These are phyloP conservation scores for Pseudorasbora parva DNA, from an alignment of 2,113 vertebrate species.

Conservation along the genomic window DNA sequence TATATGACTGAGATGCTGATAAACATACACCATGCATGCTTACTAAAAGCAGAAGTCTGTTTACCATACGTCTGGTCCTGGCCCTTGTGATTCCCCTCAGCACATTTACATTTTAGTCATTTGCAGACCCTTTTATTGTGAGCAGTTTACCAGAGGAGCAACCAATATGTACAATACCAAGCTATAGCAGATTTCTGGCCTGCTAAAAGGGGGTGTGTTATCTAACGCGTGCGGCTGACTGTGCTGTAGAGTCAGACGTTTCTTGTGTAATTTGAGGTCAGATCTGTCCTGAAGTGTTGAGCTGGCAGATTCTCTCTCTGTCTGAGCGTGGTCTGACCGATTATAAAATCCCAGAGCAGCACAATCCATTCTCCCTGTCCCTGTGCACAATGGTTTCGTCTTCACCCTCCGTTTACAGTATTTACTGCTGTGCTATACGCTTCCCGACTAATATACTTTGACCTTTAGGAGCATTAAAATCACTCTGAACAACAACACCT, in stretches of 20 bases:
- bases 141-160: not conserved
- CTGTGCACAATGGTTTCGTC: not conserved
- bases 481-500: not conserved
- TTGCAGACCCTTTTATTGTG: not conserved
- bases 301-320: conserved; percentile 30
- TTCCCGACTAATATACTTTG: conserved; percentile 8
- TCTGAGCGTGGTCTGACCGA: conserved; percentile 19
- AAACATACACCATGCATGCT: no score
- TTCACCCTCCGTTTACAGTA: conserved; percentile 3
- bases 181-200: not conserved
- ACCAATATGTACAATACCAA: not conserved
- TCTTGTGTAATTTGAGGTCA: conserved; percentile 34
- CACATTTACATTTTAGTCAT: not conserved
- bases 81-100: not conserved
- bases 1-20: not conserved
- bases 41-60: not conserved
- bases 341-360: conserved; percentile 53
- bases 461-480: conserved; percentile 22
- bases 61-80: conserved; percentile 25
- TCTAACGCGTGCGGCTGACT: not conserved
- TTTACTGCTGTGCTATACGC: conserved; percentile 29
- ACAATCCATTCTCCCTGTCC: conserved; percentile 28
- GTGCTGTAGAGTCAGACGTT: conserved; percentile 10
- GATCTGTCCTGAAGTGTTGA: conserved; percentile 48
- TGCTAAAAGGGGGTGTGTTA: not conserved